phyloP scores from a whole-genome alignment of 2,113 vertebrate genomes.

The Heterocephalus glaber region DNA sequence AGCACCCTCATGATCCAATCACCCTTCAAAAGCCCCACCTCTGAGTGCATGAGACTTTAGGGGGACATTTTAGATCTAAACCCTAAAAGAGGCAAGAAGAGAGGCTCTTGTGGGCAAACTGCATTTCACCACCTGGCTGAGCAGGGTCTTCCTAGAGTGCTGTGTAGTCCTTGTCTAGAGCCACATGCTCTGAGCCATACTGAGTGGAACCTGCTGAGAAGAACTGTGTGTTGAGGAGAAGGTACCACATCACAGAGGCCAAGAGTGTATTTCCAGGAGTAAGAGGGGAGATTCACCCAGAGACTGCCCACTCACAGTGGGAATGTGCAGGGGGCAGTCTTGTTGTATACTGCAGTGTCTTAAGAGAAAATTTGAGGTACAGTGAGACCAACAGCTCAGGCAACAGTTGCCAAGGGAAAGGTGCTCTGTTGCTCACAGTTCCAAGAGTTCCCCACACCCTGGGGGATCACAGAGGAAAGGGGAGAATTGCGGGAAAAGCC shows the following conservation, averaged over 20 bases:
- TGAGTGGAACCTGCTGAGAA: not conserved
- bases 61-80: not conserved
- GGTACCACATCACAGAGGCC: accelerated
- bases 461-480: accelerated
- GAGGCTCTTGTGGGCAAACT: not conserved
- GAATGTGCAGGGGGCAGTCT: not conserved
- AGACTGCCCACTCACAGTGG: not conserved
- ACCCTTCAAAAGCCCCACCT: not conserved
- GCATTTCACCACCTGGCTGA: not conserved
- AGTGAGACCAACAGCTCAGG: not conserved
- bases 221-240: not conserved
- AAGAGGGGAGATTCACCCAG: not conserved
- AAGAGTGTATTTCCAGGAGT: not conserved
- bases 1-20: not conserved
- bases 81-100: not conserved
- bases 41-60: not conserved
- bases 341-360: not conserved
- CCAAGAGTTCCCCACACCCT: not conserved
- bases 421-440: not conserved
- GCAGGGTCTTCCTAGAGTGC: not conserved
- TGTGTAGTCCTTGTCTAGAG: not conserved
- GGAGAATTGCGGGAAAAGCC: not conserved
- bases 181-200: not conserved
- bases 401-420: not conserved
- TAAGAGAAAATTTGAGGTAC: not conserved